Percentiles rank a stretch among this genome's conserved stretches.
phyloP scores from a whole-genome alignment of 2,113 vertebrate species.

The Ia io region DNA sequence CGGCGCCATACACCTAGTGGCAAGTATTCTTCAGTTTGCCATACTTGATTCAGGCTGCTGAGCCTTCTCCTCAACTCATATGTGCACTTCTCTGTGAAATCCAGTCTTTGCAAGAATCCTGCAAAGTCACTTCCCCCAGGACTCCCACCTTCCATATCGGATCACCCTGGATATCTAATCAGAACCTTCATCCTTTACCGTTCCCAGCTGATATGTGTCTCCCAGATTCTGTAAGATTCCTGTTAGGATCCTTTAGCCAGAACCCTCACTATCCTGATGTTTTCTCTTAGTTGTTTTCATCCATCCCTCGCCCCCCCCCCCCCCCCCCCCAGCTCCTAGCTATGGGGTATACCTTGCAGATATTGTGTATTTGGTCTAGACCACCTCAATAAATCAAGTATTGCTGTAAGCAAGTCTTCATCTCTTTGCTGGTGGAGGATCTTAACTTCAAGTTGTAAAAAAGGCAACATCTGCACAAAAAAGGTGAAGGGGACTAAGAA shows the following conservation, averaged over 20 bases:
- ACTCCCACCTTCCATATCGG: neutral
- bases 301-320: too few species aligned
- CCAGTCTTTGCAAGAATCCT: too few species aligned
- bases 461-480: neutral
- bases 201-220: neutral
- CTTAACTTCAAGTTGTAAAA: too few species aligned
- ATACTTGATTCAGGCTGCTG: neutral
- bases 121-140: neutral
- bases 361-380: neutral
- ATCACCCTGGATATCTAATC: neutral
- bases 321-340: fast-evolving
- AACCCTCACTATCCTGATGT: too few species aligned
- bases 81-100: neutral
- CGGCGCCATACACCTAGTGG: neutral
- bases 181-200: neutral
- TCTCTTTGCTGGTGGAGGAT: too few species aligned
- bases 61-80: neutral
- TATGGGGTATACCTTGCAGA: too few species aligned
- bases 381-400: neutral
- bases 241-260: neutral
- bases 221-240: neutral
- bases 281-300: neutral
- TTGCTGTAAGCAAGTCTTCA: neutral
- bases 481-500: neutral
- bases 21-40: neutral